Evolutionary conservation across 2,113 vertebrate genomes (phyloP).

Genomic region (Enhydra lutris): DNA sequence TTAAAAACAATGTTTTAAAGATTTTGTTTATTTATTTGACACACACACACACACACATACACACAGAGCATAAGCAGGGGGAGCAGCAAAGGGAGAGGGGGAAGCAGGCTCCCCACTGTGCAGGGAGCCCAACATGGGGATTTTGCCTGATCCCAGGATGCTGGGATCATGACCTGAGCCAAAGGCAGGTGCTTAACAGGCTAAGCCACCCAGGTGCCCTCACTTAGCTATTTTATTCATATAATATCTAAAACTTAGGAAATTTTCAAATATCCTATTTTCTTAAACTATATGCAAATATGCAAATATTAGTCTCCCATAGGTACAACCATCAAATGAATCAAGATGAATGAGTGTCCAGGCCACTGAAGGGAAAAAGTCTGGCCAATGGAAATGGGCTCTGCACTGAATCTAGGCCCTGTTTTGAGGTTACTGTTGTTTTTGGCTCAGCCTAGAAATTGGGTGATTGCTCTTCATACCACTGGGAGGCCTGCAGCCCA

Average conservation of each 20-base stretch:
- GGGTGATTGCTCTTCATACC: conserved; percentile 60
- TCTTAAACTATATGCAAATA: conserved; percentile 19
- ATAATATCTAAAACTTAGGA: not conserved
- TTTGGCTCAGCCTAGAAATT: conserved; percentile 62
- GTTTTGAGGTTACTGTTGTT: conserved; percentile 60
- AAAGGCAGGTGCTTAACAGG: not conserved
- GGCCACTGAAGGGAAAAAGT: not conserved
- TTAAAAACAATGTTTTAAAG: not conserved
- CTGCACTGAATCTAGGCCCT: not conserved
- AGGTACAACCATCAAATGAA: not conserved
- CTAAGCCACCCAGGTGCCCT: not conserved
- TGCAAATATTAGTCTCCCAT: not conserved
- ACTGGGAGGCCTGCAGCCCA: conserved; percentile 58
- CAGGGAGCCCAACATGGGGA: not conserved
- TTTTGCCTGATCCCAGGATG: not conserved
- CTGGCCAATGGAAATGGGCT: conserved; percentile 15
- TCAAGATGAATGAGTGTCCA: not conserved
- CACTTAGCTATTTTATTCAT: not conserved
- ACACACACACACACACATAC: not conserved
- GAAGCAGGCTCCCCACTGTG: not conserved
- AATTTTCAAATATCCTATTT: not conserved
- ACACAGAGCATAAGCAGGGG: not conserved
- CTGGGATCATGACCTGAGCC: not conserved
- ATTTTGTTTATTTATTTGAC: not conserved
- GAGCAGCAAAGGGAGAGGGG: not conserved